Conservation (phyloP, 2,888 invertebrate genomes). For the Abscondita cerata region DNA sequence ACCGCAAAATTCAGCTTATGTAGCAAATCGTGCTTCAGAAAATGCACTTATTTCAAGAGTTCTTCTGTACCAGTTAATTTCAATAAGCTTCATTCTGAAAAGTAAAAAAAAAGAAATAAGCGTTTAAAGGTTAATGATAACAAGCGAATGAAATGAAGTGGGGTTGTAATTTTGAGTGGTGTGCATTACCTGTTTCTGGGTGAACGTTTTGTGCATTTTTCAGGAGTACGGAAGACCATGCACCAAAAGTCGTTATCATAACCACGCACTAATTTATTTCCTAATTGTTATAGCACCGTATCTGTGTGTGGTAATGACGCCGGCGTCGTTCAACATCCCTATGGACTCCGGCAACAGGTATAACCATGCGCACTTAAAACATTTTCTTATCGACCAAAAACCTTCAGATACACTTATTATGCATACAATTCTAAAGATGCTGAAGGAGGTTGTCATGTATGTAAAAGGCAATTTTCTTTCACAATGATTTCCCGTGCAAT, state of each 20-base stretch:
- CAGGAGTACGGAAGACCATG: too few relatives aligned
- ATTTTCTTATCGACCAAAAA: constrained; percentile 35
- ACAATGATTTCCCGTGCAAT: constrained; percentile 33
- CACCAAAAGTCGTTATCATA: constrained; percentile 28
- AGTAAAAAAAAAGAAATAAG: too few relatives aligned
- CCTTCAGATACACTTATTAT: constrained; percentile 24
- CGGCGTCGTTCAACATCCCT: constrained; percentile 42
- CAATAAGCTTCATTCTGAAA: not conserved
- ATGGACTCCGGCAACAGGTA: constrained; percentile 49
- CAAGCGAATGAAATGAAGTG: too few relatives aligned
- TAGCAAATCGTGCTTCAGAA: not conserved
- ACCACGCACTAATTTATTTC: constrained; percentile 37
- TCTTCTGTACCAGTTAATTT: not conserved
- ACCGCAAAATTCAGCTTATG: not conserved
- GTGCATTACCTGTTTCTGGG: too few relatives aligned
- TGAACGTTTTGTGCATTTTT: constrained; percentile 17
- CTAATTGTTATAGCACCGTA: constrained; percentile 37
- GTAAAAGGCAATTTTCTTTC: constrained; percentile 32
- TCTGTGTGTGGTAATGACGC: constrained; percentile 39
- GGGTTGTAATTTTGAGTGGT: too few relatives aligned
- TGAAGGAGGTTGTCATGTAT: constrained; percentile 24
- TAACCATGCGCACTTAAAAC: constrained; percentile 33
- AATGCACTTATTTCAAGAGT: not conserved
- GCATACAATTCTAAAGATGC: constrained; percentile 28
- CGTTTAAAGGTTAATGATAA: too few relatives aligned